Base-by-base conservation (phyloP, 1,140 invertebrate genomes). In the Amphibalanus amphitrite region DNA sequence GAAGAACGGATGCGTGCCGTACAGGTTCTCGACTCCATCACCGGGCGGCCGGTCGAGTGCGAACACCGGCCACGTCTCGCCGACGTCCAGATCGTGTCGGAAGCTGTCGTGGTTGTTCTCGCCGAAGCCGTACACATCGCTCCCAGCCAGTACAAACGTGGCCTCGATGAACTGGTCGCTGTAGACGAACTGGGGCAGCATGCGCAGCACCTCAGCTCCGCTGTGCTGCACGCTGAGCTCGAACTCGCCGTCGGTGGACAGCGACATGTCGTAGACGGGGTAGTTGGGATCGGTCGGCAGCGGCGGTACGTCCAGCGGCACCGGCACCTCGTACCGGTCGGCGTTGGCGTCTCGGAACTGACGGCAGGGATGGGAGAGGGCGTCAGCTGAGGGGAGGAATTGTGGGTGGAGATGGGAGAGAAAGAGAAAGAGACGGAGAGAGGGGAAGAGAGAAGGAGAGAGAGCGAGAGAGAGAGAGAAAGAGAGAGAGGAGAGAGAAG, bases 1-100 rank as follows among this genome's bases (percentile, higher is more conserved):
- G 75, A 84, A 85, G 74, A 84, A 84, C n/a, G 84, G 84, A 72
- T 86, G 85, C 25, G 83, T 82, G 40, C 85, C 84, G 72, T 84
- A 84, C 71, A 81, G 73, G 74, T 82, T 82, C 20, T 73, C 73
- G 26, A 78, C 70, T 4, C 76, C 74, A 80, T 82, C 70, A 20
- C 74, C 74, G 17, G 83, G 81, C 10, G 78, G 75, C 73, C 82
- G 78, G 73, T 85, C 84, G 33, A 81, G 74, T 20, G 82, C 75
- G 73, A 83, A 83, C 78, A 84, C 78, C 28, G 77, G 77, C 74
- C 76, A 79, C 0, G 77, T 79, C 64, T 70, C 74, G 69, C 80
- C 76, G 33, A 81, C 40, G 1, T 69, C 69, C 65, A 76, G 78
- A 64, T 77, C 76, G 70, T 81, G 78, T 71, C 75, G 72, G 38